Percentiles rank a stretch among this genome's conserved stretches.
Evolutionary conservation across 1,140 invertebrate species (phyloP).

Genomic region (Trinorchestia longiramus): DNA sequence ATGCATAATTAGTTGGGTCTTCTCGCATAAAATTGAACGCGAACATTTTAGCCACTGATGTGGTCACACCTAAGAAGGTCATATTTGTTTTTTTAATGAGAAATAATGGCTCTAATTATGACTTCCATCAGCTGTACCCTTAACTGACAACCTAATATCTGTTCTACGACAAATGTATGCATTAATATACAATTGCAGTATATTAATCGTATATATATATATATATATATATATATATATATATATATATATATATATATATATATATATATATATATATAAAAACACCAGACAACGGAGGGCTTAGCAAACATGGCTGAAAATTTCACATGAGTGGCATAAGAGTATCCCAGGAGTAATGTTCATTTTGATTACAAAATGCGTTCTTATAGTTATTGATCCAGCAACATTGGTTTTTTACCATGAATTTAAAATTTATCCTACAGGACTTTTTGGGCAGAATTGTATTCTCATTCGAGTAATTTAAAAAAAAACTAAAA

Average conservation of each 20-base stretch:
- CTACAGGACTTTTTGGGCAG: not conserved
- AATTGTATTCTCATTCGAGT: not conserved
- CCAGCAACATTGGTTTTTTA: not conserved
- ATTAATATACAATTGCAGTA: not conserved
- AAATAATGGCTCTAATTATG: not conserved
- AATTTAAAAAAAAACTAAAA: too few relatives aligned
- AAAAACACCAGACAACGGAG: not conserved
- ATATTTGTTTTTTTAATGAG: not conserved
- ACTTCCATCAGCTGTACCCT: not conserved
- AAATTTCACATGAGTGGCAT: not conserved
- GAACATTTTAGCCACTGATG: not conserved
- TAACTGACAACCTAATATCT: too few relatives aligned
- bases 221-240: too few relatives aligned
- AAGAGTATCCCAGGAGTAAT: not conserved
- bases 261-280: too few relatives aligned
- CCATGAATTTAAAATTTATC: not conserved
- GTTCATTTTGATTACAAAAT: not conserved
- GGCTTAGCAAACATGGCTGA: not conserved
- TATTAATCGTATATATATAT: too few relatives aligned
- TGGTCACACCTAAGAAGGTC: not conserved
- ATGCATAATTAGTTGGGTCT: not conserved
- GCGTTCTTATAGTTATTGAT: not conserved
- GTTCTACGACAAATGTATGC: not conserved
- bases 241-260: too few relatives aligned
- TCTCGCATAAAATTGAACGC: not conserved